Base-by-base conservation (phyloP, 1,140 invertebrate species). In the Drosophila novamexicana region DNA sequence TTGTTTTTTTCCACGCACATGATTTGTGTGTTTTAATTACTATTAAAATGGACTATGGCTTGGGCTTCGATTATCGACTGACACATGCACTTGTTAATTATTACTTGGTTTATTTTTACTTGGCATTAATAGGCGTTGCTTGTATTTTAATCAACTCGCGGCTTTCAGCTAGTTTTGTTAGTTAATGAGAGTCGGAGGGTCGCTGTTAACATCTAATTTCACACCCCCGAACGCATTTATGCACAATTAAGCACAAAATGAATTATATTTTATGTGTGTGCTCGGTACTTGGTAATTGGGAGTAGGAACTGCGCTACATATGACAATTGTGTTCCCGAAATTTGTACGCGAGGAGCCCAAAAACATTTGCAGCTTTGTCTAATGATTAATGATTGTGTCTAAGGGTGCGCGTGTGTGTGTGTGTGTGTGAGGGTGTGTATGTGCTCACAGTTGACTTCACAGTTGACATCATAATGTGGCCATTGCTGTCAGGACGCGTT, bases 381-480 rank as follows among this genome's bases (percentile, higher is more conserved):
- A 63, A 88, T 88, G 83, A 88, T 88, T 89, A 88, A 88, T 89
- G 83, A 89, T 88, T 81, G 59, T 62, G 36, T 34, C 22, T 34
- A 39, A 14, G 22, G 40, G 49, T 29, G 22, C 45, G 22, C 32
- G 54, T 49, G 10, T 37, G 54, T 49, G 10, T 75, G 65, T 22
- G 12, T 45, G 53, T 29, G 36, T 22, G 29, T 18, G 44, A 40
- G 14, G 22, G 32, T 18, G 62, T 40, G 44, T 44, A 14, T 36
- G 56, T 63, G 39, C 52, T 59, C 45, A 66, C 66, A 75, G 68
- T 69, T 86, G 79, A 88, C 79, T 88, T 81, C 64, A 64, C 75
- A 77, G 83, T 74, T 86, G 83, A 86, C 83, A 86, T 88, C 82
- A 86, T 88, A 86, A 82, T 86, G 75, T 62, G 68, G 83, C 58